Evolutionary conservation across 2,113 vertebrate genomes (phyloP), one percentile per base, ranked within the genome.

Genomic region (Romanogobio albipinnatus): DNA sequence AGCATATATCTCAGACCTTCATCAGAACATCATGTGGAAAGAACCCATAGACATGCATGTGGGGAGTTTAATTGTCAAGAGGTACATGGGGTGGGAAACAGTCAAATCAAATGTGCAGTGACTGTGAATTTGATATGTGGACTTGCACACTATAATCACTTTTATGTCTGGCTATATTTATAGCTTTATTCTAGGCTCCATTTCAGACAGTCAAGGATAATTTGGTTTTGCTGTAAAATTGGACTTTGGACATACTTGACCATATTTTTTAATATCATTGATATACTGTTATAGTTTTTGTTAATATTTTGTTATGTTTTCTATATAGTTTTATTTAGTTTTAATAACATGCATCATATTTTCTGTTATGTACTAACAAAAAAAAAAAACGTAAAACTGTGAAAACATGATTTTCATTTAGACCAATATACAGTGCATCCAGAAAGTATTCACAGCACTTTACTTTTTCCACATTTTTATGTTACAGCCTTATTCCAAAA

Each of bases 11-110:
- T 70, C 17, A 61, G 66, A 36, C 43, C 3, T 87, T 74, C 51
- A 76, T 36, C 19, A 14, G 22, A 5, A 19, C 17, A 49, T 45
- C 22, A 79, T 58, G 17, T 26, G 29, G 43, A 45, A 62, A 17
- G 58, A 26, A 39, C 15, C 14, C 36, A 7, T 39, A 79, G 64
- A 86, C 39, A 1, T 10, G 59, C 26, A 56, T n/a, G 19, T 83
- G 58, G 36, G 76, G 68, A 45, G 51, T 82, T 81, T 75, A 47
- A 84, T 33, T 77, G 79, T 61, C n/a, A 74, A n/a, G 61, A 9
- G 79, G 7, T 64, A 64, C 53, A 19, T 19, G 51, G 51, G 15
- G 15, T 53, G 51, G 26, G 78, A 33, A 49, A 47, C 59, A 6
- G 13, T 39, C 11, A 56, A 22, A 56, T 56, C 56, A 76, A 33